Conservation (phyloP, 2,888 invertebrate genomes). For the Nephrotoma flavescens region DNA sequence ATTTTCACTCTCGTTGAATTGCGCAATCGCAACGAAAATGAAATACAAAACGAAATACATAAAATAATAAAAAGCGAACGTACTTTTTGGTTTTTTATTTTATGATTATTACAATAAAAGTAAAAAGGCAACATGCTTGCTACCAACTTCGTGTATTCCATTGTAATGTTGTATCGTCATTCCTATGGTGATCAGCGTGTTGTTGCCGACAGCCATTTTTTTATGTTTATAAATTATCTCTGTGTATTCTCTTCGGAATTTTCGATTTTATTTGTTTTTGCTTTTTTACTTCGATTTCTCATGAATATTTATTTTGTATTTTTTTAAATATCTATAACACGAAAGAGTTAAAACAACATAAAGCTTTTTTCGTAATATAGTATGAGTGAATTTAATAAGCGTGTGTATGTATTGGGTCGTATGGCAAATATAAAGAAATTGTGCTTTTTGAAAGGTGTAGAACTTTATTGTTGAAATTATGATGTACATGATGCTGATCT, state of each 20-base stretch:
- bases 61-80: background rate
- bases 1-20: conserved; percentile 26
- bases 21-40: conserved; percentile 4
- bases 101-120: background rate
- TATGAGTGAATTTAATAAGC: background rate
- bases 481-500: background rate
- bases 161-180: background rate
- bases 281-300: background rate
- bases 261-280: background rate
- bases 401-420: background rate
- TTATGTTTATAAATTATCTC: background rate
- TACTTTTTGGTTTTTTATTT: background rate
- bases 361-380: background rate
- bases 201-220: background rate
- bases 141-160: background rate
- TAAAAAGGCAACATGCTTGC: background rate
- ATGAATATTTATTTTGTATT: background rate
- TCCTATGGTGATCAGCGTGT: background rate
- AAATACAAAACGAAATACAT: background rate
- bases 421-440: background rate
- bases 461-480: background rate
- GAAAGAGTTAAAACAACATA: background rate
- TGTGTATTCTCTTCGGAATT: background rate
- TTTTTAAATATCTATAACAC: background rate
- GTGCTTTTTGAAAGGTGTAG: background rate